Percentiles rank a stretch among this genome's conserved stretches.
Conservation (phyloP, 2,797 vertebrate species). For the Argya squamiceps region DNA sequence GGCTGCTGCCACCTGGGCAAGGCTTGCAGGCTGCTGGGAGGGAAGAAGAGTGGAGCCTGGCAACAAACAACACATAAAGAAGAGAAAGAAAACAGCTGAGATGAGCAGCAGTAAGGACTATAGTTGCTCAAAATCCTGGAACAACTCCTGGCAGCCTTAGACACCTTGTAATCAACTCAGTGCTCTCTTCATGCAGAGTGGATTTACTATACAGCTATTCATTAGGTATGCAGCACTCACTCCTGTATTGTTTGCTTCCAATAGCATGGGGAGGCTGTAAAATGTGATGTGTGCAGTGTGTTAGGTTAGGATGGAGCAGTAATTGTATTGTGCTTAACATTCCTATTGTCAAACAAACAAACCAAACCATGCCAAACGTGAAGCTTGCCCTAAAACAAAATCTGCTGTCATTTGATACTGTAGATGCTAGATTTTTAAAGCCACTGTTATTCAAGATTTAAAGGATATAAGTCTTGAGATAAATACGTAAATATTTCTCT, state of each 20-base stretch:
- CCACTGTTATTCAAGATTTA: background rate
- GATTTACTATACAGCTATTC: background rate
- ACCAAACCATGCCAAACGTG: background rate
- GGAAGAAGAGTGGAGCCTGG: background rate
- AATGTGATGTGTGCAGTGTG: background rate
- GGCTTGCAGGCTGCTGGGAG: background rate
- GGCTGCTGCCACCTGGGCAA: background rate
- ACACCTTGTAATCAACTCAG: background rate
- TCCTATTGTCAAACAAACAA: background rate
- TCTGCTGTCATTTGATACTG: background rate
- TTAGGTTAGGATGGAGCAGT: background rate
- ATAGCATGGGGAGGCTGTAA: background rate
- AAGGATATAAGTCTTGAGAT: background rate
- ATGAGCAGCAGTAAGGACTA: background rate
- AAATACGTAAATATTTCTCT: background rate
- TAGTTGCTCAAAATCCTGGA: background rate
- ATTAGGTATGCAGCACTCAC: background rate
- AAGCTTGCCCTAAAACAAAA: background rate
- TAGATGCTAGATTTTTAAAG: background rate
- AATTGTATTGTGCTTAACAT: background rate
- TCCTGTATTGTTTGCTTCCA: background rate
- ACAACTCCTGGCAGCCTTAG: background rate
- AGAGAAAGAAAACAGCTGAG: background rate
- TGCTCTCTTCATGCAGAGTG: background rate
- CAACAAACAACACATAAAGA: background rate